Base-by-base conservation (phyloP, 2,888 invertebrate species). In the Thereva unica region DNA sequence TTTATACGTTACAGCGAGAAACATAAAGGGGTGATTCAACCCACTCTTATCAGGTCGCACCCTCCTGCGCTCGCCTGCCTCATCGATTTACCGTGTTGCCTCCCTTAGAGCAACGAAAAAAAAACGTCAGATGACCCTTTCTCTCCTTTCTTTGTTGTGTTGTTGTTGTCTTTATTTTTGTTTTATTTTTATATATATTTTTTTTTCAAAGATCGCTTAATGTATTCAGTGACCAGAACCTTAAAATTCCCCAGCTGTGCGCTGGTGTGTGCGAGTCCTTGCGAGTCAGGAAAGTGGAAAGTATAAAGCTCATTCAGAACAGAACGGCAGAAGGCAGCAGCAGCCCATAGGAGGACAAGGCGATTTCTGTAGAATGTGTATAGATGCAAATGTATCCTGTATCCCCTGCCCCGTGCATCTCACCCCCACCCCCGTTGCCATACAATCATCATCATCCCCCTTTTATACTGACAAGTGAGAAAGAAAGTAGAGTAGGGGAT, bases 181-280 rank as follows among this genome's bases (percentile, higher is more conserved):
- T 55, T 55, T 42, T 10, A 38, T 38, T 35, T 35, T 41, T 23
- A 23, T 23, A 23, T 23, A 23, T 23, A 23, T 54, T 41, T 23
- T 52, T 63, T 63, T 38, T 41, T 10, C 42, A 53, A 49, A 64
- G 54, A 56, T 64, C 57, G 53, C 55, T 68, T 68, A 68, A 68
- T 68, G 64, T 68, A 68, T 66, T 68, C 68, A 68, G 66, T 68
- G 68, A 68, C 68, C 68, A 68, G 66, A 57, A 63, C 57, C 65
- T 68, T 68, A 61, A 68, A 68, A 68, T 64, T 64, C 42, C 10
- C 35, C 44, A 10, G 41, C 35, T 52, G 40, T 37, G 4, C 35
- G 52, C n/a, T 34, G 35, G 5, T 38, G 7, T 38, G 47, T 47
- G 47, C 9, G 6, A n/a, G 6, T 6, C 6, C 9, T n/a, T 47